Conservation (phyloP, 2,888 invertebrate species). For the Odiellus spinosus region DNA sequence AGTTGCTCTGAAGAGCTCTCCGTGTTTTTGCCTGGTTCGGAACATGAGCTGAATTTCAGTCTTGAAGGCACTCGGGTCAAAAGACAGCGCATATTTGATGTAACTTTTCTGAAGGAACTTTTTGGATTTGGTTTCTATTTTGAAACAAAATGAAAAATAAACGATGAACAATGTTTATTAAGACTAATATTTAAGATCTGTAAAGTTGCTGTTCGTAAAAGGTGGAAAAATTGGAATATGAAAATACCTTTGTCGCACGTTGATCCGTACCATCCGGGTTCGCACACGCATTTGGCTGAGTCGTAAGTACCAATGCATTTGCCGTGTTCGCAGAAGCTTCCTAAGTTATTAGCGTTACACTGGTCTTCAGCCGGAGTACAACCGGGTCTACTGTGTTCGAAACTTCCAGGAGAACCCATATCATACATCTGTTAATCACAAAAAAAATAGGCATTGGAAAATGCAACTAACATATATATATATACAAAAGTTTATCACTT, state of each 20-base stretch:
- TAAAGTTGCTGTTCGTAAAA: no score
- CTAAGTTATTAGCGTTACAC: constrained; percentile 65
- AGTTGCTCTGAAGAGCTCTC: constrained; percentile 81
- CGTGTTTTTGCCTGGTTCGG: constrained; percentile 79
- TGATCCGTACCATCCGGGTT: constrained; percentile 79
- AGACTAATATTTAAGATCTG: no score
- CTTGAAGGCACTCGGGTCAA: constrained; percentile 78
- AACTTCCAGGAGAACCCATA: constrained; percentile 76
- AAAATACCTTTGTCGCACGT: constrained; percentile 30
- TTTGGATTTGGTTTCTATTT: constrained; percentile 28
- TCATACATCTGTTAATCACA: constrained; percentile 58
- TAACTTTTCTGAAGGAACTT: constrained; percentile 87
- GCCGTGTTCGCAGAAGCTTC: constrained; percentile 60
- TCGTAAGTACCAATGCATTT: constrained; percentile 78
- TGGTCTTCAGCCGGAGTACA: constrained; percentile 87
- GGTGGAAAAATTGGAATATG: no score
- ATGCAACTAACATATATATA: no score
- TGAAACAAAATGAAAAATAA: background rate
- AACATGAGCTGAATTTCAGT: constrained; percentile 86
- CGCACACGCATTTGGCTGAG: constrained; percentile 71
- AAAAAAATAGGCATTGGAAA: no score
- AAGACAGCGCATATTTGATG: constrained; percentile 88
- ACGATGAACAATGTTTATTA: no score
- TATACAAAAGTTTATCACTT: no score
- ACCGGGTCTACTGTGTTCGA: constrained; percentile 62